These are phyloP conservation scores for Tiliacea aurago DNA, from an alignment of 2,888 invertebrate genomes.

Conservation along the genomic window DNA sequence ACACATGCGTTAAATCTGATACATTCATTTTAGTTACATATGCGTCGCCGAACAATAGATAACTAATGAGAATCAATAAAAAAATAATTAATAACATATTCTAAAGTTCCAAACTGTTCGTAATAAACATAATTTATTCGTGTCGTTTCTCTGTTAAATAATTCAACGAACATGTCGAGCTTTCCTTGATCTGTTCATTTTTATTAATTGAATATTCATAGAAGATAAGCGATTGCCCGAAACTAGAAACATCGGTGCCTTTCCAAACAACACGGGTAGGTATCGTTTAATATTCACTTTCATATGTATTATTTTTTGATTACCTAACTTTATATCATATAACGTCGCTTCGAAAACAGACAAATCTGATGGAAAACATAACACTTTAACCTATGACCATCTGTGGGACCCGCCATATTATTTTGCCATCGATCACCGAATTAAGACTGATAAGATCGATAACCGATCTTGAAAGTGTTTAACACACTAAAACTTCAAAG, in stretches of 20 bases:
- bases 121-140: constrained; percentile 64
- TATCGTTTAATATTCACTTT: constrained; percentile 65
- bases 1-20: no score
- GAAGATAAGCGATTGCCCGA: constrained; percentile 54
- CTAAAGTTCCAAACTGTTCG: constrained; percentile 5
- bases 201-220: constrained; percentile 69
- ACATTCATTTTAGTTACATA: constrained; percentile 12
- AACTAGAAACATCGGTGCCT: constrained; percentile 54
- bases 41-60: constrained; percentile 7
- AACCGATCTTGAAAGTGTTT: constrained; percentile 16
- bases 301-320: constrained; percentile 53
- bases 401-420: not conserved
- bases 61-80: constrained; percentile 29
- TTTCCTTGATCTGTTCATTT: constrained; percentile 61
- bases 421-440: constrained; percentile 22
- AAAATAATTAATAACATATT: constrained; percentile 22
- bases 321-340: constrained; percentile 54
- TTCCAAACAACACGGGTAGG: constrained; percentile 54
- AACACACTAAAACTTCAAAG: constrained; percentile 31
- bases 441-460: constrained; percentile 17
- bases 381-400: constrained; percentile 17
- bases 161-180: constrained; percentile 73
- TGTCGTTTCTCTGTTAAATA: constrained; percentile 77
- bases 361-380: constrained; percentile 12
- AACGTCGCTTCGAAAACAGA: constrained; percentile 29